Evolutionary conservation across 1,140 invertebrate species (phyloP).

Genomic region (Lysiphlebus fabarum): DNA sequence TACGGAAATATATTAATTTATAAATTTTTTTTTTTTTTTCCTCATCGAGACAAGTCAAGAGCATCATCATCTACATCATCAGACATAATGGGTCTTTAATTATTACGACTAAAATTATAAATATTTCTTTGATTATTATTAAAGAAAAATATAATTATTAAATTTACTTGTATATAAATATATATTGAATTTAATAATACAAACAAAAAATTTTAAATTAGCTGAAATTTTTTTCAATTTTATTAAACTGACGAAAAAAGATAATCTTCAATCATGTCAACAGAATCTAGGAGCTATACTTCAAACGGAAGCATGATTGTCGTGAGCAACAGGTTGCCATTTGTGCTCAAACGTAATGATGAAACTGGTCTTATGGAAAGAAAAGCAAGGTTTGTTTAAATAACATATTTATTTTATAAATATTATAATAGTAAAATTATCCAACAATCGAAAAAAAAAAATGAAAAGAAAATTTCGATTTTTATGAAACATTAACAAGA

Average conservation of each 20-base stretch:
- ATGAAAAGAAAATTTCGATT: too few species aligned
- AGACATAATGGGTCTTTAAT: too few species aligned
- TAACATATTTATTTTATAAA: not conserved
- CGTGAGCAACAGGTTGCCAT: slow-evolving; percentile 84
- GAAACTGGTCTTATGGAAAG: slow-evolving; percentile 69
- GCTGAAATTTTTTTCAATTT: slow-evolving; percentile 1
- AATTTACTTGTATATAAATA: too few species aligned
- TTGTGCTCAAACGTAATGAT: slow-evolving; percentile 75
- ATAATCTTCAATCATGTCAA: slow-evolving; percentile 35
- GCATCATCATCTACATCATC: too few species aligned
- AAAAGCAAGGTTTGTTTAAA: slow-evolving; percentile 73
- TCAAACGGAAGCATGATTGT: slow-evolving; percentile 76
- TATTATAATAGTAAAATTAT: not conserved
- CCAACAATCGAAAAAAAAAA: not conserved
- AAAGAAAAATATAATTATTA: too few species aligned
- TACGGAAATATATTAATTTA: too few species aligned
- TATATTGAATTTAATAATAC: too few species aligned
- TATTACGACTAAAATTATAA: too few species aligned
- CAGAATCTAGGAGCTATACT: slow-evolving; percentile 47
- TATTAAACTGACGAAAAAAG: slow-evolving; percentile 10
- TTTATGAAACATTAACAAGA: too few species aligned
- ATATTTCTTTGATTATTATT: too few species aligned
- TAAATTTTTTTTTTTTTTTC: too few species aligned
- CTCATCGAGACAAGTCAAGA: too few species aligned
- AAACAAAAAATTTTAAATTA: not conserved